Evolutionary conservation across 2,888 invertebrate species (phyloP).

Genomic region (Pardosa pseudoannulata): DNA sequence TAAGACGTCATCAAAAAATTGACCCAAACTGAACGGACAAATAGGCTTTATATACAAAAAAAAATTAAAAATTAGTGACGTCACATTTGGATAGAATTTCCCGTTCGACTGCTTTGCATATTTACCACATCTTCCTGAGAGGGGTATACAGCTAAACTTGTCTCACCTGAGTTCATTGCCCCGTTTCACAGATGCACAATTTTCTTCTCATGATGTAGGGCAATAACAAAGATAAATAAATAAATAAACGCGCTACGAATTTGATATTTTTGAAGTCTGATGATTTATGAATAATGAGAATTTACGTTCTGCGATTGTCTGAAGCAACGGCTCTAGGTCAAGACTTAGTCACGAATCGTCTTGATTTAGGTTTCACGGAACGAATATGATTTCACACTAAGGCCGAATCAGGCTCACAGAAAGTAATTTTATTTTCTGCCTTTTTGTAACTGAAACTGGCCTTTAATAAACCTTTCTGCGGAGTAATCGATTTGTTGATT

Average conservation of each 20-base stretch:
- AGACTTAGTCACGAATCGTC: neutral
- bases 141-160: neutral
- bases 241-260: neutral
- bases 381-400: too few relatives aligned
- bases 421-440: too few relatives aligned
- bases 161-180: neutral
- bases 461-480: too few relatives aligned
- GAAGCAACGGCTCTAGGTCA: neutral
- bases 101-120: conserved; percentile 5
- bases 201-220: neutral
- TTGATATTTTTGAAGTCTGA: neutral
- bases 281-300: neutral
- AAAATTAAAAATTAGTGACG: too few relatives aligned
- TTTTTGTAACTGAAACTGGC: too few relatives aligned
- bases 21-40: too few relatives aligned
- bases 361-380: too few relatives aligned
- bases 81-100: neutral
- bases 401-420: too few relatives aligned
- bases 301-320: neutral
- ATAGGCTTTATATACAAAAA: too few relatives aligned
- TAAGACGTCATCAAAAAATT: too few relatives aligned
- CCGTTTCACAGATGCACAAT: neutral
- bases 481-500: too few relatives aligned
- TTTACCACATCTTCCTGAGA: neutral
- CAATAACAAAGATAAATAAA: neutral